Evolutionary conservation across 2,113 vertebrate species (phyloP), one percentile per base, ranked within the genome.

Genomic region (Loxodonta africana): DNA sequence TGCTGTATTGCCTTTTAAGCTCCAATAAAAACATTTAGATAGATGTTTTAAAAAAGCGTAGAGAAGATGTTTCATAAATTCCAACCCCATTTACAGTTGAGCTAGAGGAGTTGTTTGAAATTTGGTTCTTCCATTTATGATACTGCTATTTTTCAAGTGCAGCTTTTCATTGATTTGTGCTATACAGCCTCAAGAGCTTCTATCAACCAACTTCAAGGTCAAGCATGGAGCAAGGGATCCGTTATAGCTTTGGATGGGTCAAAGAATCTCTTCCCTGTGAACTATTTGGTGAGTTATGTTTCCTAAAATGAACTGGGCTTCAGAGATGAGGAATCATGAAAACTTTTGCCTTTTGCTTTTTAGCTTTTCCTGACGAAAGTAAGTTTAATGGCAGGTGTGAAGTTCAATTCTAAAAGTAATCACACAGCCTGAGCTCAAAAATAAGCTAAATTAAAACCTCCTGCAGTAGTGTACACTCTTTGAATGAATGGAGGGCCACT

Each of bases 41-140:
- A 77, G 80, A 69, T 74, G 80, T 88, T 83, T 73, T 69, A 60
- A 77, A 85, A 91, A 91, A 81, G 76, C 44, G 44, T 69, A 82
- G 48, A 86, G 67, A 65, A 93, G 46, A 86, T 62, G 17, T 26
- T 96, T 93, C 33, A 73, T 96, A 92, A 93, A 96, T 96, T 90
- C 81, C 67, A 89, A 76, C 82, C 46, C 90, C 46, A 60, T 93
- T 97, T 94, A 67, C 10, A 87, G 57, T 87, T 23, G 12, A 76
- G 7, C 37, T 83, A 44, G 41, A 53, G 11, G 23, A 65, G n/a
- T 26, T 14, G 14, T 53, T 83, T 80, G 84, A 76, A 73, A 89
- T 83, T 48, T 62, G 9, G 3, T 69, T 65, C 26, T 71, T 60
- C 7, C 28, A 10, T 89, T 63, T 93, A 41, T 86, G 44, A 65